phyloP scores from a whole-genome alignment of 2,888 invertebrate species.

The Drosophila paramelanica region DNA sequence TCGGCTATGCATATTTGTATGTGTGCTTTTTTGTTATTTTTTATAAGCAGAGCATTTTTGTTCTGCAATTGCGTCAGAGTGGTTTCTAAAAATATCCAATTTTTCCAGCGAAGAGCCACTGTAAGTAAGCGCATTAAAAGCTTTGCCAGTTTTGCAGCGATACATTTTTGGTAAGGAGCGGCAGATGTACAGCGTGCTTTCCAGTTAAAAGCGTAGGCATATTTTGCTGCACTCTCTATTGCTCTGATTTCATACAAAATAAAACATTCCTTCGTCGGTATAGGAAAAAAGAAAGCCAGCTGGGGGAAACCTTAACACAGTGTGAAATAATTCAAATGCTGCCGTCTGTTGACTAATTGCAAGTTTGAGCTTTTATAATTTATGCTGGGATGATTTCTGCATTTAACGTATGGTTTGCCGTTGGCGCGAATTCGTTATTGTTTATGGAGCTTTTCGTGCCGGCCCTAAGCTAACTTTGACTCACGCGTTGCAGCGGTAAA shows the following conservation, averaged over 20 bases:
- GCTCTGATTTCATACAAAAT: not conserved
- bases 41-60: not conserved
- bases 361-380: conserved; percentile 1
- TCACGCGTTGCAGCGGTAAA: conserved; percentile 32
- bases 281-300: not conserved
- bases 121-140: conserved; percentile 4
- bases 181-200: not conserved
- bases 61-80: not conserved
- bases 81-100: not conserved
- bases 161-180: too few species aligned
- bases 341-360: not conserved
- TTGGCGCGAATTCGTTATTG: not conserved
- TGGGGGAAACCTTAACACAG: not conserved
- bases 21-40: not conserved
- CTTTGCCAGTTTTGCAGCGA: not conserved
- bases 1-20: not conserved
- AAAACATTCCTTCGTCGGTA: not conserved
- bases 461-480: conserved; percentile 29
- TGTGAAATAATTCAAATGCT: not conserved
- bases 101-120: not conserved
- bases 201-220: too few species aligned
- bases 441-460: conserved; percentile 47
- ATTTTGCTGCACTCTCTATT: not conserved
- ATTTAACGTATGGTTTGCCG: too few species aligned
- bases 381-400: not conserved